Percentiles rank a stretch among this genome's conserved stretches.
These are phyloP conservation scores for Criorhina ranunculi DNA, from an alignment of 2,888 invertebrate genomes.

Conservation along the genomic window DNA sequence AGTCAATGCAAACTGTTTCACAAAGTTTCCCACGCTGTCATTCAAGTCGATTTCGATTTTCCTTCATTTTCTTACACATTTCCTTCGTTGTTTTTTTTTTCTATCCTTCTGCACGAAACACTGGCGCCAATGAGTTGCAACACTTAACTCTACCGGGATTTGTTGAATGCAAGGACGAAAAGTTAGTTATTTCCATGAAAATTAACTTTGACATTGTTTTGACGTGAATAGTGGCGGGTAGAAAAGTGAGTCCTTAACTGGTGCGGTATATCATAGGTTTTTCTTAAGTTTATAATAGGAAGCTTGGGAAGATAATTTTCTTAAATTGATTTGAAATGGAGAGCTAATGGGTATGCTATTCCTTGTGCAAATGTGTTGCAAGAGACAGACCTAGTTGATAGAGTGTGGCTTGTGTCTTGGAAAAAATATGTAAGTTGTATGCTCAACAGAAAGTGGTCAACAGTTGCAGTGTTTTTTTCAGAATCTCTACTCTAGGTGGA, in stretches of 20 bases:
- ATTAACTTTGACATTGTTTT: conserved; percentile 75
- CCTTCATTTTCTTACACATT: neutral
- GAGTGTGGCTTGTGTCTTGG: too few species aligned
- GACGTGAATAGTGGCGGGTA: conserved; percentile 52
- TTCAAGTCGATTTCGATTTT: conserved; percentile 51
- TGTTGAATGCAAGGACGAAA: conserved; percentile 58
- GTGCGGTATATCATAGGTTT: conserved; percentile 1
- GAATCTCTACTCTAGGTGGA: too few species aligned
- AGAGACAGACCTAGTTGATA: too few species aligned
- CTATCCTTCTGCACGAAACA: conserved; percentile 37
- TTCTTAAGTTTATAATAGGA: neutral
- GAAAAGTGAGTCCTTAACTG: neutral
- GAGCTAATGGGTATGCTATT: too few species aligned
- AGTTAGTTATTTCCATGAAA: conserved; percentile 70
- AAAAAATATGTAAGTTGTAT: too few species aligned
- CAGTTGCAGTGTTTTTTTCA: too few species aligned
- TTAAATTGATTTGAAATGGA: conserved; percentile 50
- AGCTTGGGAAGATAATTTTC: conserved; percentile 28
- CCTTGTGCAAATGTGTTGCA: too few species aligned
- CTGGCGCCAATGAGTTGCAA: conserved; percentile 69
- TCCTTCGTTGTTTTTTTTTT: neutral
- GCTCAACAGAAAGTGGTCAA: too few species aligned
- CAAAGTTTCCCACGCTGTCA: conserved; percentile 64
- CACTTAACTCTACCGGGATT: conserved; percentile 51
- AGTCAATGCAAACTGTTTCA: conserved; percentile 63